Evolutionary conservation across 2,113 vertebrate species (phyloP).

Genomic region (Poecile atricapillus): DNA sequence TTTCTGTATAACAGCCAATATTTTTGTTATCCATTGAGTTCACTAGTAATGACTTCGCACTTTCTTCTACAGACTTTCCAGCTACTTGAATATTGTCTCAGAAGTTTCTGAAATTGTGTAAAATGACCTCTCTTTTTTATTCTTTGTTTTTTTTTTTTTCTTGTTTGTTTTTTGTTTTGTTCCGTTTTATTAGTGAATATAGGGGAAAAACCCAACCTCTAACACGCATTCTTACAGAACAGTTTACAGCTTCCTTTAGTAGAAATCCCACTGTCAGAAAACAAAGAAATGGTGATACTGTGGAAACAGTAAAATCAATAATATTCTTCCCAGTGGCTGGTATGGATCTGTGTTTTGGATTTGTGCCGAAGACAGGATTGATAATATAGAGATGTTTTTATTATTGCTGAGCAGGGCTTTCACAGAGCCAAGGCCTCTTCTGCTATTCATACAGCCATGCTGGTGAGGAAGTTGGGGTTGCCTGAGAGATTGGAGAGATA

Average conservation of each 20-base stretch:
- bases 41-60: not conserved
- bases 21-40: not conserved
- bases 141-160: not conserved
- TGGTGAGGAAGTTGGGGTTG: too few relatives aligned
- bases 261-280: not conserved
- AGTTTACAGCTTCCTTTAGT: not conserved
- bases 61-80: not conserved
- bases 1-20: not conserved
- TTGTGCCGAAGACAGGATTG: not conserved
- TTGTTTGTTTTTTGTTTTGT: not conserved
- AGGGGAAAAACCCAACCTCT: not conserved
- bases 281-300: not conserved
- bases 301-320: not conserved
- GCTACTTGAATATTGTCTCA: not conserved
- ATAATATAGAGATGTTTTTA: not conserved
- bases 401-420: not conserved
- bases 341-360: not conserved
- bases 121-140: not conserved
- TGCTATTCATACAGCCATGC: fast-evolving
- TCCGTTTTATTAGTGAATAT: not conserved
- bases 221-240: not conserved
- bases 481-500: not conserved
- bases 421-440: not conserved
- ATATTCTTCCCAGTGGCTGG: not conserved
- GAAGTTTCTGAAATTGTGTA: not conserved